A percentile compares a stretch with the other conserved stretches of the same genome.
These are phyloP conservation scores for Ochropacha duplaris DNA, from an alignment of 2,888 invertebrate genomes.

Conservation along the genomic window DNA sequence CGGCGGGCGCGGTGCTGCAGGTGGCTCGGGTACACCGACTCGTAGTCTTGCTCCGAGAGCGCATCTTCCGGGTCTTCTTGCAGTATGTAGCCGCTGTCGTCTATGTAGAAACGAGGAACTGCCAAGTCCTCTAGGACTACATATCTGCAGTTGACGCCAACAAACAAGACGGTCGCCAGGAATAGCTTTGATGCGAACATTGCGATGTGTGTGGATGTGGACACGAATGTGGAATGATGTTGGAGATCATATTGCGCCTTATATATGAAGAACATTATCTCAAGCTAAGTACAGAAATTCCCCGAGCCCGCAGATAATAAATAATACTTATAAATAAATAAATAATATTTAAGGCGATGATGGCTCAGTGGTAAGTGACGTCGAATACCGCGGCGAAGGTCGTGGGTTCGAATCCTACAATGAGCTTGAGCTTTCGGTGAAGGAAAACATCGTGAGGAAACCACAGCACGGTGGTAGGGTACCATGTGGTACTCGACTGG, in stretches of 20 bases:
- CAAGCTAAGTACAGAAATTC: too few species aligned
- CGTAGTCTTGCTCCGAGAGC: neutral
- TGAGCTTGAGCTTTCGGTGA: too few species aligned
- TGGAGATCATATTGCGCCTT: neutral
- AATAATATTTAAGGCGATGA: too few species aligned
- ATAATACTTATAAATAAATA: too few species aligned
- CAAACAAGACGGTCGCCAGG: neutral
- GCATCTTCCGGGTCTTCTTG: neutral
- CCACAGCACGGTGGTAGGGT: too few species aligned
- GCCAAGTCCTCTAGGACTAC: neutral
- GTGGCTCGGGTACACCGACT: neutral
- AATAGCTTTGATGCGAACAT: neutral
- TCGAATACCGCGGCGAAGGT: too few species aligned
- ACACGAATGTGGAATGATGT: neutral
- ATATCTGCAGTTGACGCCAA: neutral
- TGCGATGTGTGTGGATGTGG: neutral
- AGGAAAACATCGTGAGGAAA: too few species aligned
- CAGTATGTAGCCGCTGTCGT: neutral
- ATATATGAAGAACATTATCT: neutral
- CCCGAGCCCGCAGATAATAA: too few species aligned
- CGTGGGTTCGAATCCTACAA: too few species aligned
- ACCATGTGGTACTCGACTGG: too few species aligned
- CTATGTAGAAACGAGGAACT: neutral
- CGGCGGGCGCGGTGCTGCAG: constrained; percentile 21
- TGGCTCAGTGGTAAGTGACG: too few species aligned